These are phyloP conservation scores for Pangasius macronema DNA, from an alignment of 2,797 vertebrate species.

Conservation along the genomic window DNA sequence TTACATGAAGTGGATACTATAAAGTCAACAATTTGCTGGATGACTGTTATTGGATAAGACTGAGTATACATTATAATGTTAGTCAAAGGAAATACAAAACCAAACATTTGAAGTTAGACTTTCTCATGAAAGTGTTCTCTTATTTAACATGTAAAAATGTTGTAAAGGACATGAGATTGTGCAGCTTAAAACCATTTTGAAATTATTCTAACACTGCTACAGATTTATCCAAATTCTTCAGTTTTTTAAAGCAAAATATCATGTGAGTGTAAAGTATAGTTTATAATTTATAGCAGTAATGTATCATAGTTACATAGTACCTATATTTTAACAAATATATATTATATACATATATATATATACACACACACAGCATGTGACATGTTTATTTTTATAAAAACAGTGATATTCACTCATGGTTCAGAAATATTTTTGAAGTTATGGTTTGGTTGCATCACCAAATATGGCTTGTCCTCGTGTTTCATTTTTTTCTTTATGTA, in stretches of 20 bases:
- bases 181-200: conserved; percentile 68
- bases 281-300: conserved; percentile 78
- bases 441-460: conserved; percentile 68
- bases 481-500: conserved; percentile 53
- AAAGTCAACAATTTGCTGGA: conserved; percentile 37
- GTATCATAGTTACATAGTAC: conserved; percentile 78
- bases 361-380: conserved; percentile 71
- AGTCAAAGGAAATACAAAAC: conserved; percentile 52
- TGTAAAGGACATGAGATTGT: conserved; percentile 62
- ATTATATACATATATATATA: conserved; percentile 14
- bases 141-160: conserved; percentile 70
- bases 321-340: conserved; percentile 81
- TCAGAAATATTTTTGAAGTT: conserved; percentile 59
- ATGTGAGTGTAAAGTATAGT: conserved; percentile 64
- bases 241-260: conserved; percentile 71
- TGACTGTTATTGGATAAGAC: conserved; percentile 54
- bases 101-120: conserved; percentile 64
- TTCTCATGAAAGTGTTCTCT: conserved; percentile 64
- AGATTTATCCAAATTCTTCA: conserved; percentile 66
- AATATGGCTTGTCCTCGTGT: conserved; percentile 58
- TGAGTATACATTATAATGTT: conserved; percentile 39
- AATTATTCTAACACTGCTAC: conserved; percentile 63
- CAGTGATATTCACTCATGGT: conserved; percentile 63
- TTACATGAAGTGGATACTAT: conserved; percentile 55
- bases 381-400: conserved; percentile 83